These are phyloP conservation scores for Amphipyra tragopoginis DNA, from an alignment of 2,888 invertebrate genomes.

Conservation along the genomic window DNA sequence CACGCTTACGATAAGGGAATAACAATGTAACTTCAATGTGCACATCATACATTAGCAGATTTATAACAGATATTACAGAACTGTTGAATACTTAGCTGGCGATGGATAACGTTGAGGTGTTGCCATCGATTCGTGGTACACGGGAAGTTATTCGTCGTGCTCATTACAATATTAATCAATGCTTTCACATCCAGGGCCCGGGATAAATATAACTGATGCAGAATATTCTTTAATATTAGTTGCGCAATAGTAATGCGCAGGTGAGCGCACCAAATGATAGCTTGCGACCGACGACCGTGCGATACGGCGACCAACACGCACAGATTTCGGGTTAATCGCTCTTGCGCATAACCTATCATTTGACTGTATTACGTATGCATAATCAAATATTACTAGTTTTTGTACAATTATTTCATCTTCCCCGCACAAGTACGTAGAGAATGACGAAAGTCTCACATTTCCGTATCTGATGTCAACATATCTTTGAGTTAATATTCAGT, in stretches of 20 bases:
- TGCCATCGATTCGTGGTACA: conserved; percentile 48
- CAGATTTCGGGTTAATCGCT: conserved; percentile 35
- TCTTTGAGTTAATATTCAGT: conserved; percentile 4
- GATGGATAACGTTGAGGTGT: conserved; percentile 13
- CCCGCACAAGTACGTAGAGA: conserved; percentile 12
- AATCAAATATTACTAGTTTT: conserved; percentile 52
- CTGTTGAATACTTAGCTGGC: not conserved
- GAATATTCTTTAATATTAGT: conserved; percentile 75
- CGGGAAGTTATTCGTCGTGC: conserved; percentile 70
- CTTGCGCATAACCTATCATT: conserved; percentile 40
- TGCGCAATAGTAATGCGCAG: conserved; percentile 75
- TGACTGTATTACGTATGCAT: conserved; percentile 49
- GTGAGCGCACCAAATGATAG: conserved; percentile 71
- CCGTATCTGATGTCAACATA: conserved; percentile 12
- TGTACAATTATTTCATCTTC: conserved; percentile 36
- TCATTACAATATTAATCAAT: conserved; percentile 88
- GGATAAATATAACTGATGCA: conserved; percentile 75
- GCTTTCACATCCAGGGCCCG: conserved; percentile 73
- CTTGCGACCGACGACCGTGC: conserved; percentile 43
- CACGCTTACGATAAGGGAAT: not conserved
- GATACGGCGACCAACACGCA: conserved; percentile 48
- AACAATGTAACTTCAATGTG: not conserved
- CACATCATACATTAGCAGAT: conserved; percentile 26
- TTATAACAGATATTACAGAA: not conserved
- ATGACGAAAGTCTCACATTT: conserved; percentile 19